Conservation (phyloP, 2,113 vertebrate genomes). For the Neotragus moschatus region DNA sequence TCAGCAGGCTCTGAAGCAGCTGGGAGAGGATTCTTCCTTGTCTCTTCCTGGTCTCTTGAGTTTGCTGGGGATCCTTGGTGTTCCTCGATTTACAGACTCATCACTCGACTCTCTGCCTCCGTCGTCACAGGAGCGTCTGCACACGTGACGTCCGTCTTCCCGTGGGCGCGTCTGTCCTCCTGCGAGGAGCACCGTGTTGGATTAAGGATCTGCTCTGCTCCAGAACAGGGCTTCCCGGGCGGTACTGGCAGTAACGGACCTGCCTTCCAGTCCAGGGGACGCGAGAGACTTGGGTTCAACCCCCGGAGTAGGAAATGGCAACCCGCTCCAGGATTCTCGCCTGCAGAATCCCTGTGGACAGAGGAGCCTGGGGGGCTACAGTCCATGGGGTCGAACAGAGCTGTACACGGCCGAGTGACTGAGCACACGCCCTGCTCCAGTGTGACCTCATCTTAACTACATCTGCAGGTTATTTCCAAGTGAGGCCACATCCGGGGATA, state of each 20-base stretch:
- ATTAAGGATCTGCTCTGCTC: background rate
- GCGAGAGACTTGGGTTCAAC: background rate
- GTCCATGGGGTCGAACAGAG: background rate
- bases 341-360: background rate
- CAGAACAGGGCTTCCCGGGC: background rate
- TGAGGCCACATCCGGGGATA: background rate
- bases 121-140: background rate
- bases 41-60: background rate
- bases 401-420: background rate
- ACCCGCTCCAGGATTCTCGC: background rate
- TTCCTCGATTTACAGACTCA: background rate
- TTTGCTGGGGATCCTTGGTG: background rate
- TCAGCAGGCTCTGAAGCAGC: background rate
- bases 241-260: background rate
- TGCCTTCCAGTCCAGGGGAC: background rate
- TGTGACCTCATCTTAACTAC: background rate
- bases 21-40: background rate
- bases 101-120: background rate
- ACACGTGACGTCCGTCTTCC: background rate
- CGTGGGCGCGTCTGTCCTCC: background rate
- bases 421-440: accelerated
- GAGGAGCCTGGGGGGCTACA: background rate
- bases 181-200: background rate
- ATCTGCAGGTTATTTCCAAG: background rate
- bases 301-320: background rate